Percentiles rank a stretch among this genome's conserved stretches.
Conservation (phyloP, 2,888 invertebrate species). For the Calliscelio sp. region DNA sequence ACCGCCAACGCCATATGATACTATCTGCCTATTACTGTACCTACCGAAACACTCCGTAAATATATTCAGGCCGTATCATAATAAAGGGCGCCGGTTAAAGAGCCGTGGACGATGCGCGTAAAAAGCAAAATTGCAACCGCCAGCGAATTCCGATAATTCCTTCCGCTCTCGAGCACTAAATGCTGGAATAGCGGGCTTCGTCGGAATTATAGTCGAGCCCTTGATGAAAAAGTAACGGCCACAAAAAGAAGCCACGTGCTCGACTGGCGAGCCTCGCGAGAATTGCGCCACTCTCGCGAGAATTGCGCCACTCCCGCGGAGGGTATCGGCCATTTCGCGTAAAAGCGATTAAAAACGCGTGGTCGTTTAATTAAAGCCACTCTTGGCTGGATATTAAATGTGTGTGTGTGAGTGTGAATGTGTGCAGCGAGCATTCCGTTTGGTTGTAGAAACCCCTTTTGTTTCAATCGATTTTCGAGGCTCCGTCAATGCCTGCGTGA, state of each 20-base stretch:
- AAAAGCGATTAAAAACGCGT: too few relatives aligned
- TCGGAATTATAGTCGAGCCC: conserved; percentile 5
- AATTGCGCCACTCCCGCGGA: too few relatives aligned
- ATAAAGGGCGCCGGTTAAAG: conserved; percentile 75
- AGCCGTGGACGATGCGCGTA: conserved; percentile 61
- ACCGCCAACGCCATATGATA: conserved; percentile 74
- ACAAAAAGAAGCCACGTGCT: conserved; percentile 41
- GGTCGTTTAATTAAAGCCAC: conserved; percentile 56
- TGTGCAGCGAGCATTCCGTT: conserved; percentile 29
- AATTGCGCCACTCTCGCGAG: too few relatives aligned
- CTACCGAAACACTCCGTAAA: conserved; percentile 76
- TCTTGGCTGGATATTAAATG: conserved; percentile 51
- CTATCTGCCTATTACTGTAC: conserved; percentile 73
- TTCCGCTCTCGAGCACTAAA: conserved; percentile 56
- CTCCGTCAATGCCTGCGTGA: conserved; percentile 13
- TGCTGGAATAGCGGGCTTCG: neutral
- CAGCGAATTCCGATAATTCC: conserved; percentile 78
- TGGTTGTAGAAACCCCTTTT: conserved; percentile 56
- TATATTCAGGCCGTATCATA: conserved; percentile 77
- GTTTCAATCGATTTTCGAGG: conserved; percentile 49
- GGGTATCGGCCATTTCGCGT: conserved; percentile 18
- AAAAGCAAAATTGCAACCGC: conserved; percentile 77
- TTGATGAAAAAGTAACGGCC: conserved; percentile 33
- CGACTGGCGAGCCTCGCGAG: conserved; percentile 12
- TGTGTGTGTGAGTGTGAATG: too few relatives aligned